Evolutionary conservation across 2,113 vertebrate species (phyloP).

Genomic region (Todiramphus chloris): DNA sequence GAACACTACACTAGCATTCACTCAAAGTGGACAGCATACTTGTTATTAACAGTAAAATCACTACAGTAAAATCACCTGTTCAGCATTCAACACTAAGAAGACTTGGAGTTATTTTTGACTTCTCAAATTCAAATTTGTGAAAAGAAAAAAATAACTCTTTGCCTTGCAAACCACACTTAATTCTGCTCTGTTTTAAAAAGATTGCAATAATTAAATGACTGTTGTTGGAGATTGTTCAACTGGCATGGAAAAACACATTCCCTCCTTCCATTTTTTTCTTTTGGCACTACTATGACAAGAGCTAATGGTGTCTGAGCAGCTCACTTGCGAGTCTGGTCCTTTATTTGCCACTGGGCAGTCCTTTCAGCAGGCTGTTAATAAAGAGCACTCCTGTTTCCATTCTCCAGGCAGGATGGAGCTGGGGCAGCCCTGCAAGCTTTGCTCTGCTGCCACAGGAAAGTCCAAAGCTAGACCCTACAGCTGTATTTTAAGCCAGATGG

Average conservation of each 20-base stretch:
- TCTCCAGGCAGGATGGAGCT: not conserved
- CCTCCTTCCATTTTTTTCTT: not conserved
- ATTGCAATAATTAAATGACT: slow-evolving; percentile 13
- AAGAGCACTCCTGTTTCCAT: not conserved
- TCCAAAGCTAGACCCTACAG: not conserved
- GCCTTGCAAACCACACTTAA: not conserved
- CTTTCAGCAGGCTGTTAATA: not conserved
- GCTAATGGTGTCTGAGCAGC: not conserved
- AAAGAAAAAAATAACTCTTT: not conserved
- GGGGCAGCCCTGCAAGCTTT: not conserved
- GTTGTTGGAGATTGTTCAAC: not conserved
- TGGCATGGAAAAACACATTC: not conserved
- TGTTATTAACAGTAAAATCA: not conserved
- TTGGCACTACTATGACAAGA: not conserved
- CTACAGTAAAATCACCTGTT: not conserved
- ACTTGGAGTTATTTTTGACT: not conserved
- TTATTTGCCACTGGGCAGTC: not conserved
- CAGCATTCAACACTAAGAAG: not conserved
- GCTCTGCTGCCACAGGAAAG: not conserved
- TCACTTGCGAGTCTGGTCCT: not conserved
- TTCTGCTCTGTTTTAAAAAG: not conserved
- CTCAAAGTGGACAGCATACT: not conserved
- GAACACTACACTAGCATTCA: not conserved
- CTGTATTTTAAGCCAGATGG: not conserved
- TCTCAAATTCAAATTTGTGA: not conserved